Conservation (phyloP, 2,797 vertebrate genomes). For the Ptychadena robeensis region DNA sequence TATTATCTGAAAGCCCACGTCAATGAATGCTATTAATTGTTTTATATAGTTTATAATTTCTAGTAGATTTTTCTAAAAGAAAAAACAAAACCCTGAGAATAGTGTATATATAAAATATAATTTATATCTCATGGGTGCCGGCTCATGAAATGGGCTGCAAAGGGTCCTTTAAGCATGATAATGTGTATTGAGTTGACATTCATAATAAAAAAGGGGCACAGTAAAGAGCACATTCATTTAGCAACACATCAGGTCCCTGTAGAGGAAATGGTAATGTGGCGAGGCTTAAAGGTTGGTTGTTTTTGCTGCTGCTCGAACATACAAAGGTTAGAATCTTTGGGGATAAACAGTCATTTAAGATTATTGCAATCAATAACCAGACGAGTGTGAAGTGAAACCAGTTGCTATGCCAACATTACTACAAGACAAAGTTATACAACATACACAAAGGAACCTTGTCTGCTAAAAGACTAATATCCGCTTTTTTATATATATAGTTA, state of each 20-base stretch:
- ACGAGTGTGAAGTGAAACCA: conserved; percentile 47
- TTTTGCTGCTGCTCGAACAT: conserved; percentile 19
- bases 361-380: conserved; percentile 55
- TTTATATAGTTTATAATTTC: too few relatives aligned
- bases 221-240: conserved; percentile 7
- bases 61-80: too few relatives aligned
- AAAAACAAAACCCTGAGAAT: too few relatives aligned
- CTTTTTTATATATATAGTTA: conserved; percentile 46
- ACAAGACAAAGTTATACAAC: conserved; percentile 51
- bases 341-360: conserved; percentile 53
- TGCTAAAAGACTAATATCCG: conserved; percentile 37
- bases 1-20: too few relatives aligned
- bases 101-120: too few relatives aligned
- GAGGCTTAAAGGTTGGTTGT: background rate
- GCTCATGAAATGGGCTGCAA: too few relatives aligned
- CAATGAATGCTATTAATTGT: too few relatives aligned
- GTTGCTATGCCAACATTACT: conserved; percentile 58
- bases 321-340: conserved; percentile 37
- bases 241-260: background rate
- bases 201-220: conserved; percentile 18
- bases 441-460: conserved; percentile 43
- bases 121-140: too few relatives aligned
- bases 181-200: conserved; percentile 9
- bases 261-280: conserved; percentile 17
- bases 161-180: conserved; percentile 2